phyloP scores from a whole-genome alignment of 2,797 vertebrate species.

The Pseudochromis fuscus region DNA sequence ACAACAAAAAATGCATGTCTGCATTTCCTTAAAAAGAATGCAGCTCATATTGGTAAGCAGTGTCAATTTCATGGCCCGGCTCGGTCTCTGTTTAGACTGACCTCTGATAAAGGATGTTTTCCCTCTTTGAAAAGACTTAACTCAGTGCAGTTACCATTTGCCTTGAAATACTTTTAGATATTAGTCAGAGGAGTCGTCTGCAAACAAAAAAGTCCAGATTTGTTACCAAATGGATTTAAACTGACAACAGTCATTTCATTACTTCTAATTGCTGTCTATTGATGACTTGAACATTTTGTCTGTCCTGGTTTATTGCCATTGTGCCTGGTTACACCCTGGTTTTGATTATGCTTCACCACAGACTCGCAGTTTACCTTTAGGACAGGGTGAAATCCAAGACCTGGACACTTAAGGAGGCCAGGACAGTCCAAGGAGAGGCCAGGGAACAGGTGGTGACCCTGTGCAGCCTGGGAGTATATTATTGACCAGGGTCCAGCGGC shows the following conservation, averaged over 20 bases:
- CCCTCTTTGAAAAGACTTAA: conserved; percentile 35
- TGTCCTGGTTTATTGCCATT: conserved; percentile 57
- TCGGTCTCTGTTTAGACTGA: conserved; percentile 45
- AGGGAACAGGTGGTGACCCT: conserved; percentile 87
- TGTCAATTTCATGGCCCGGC: conserved; percentile 58
- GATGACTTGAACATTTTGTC: conserved; percentile 51
- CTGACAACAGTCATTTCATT: conserved; percentile 12
- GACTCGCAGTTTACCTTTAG: conserved; percentile 47
- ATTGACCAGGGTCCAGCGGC: conserved; percentile 83
- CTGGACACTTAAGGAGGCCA: conserved; percentile 66
- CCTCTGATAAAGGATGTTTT: conserved; percentile 30
- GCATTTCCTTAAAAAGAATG: conserved; percentile 52
- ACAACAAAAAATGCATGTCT: conserved; percentile 53
- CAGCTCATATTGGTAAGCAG: conserved; percentile 47
- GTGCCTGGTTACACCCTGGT: conserved; percentile 32
- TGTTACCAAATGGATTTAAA: conserved; percentile 32
- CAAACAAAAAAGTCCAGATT: conserved; percentile 23
- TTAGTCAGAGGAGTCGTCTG: conserved; percentile 23
- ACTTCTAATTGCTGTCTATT: conserved; percentile 18
- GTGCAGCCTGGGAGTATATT: conserved; percentile 81
- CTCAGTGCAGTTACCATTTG: conserved; percentile 7
- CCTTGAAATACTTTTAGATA: conserved; percentile 18
- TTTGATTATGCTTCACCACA: conserved; percentile 59
- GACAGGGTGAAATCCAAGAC: conserved; percentile 77
- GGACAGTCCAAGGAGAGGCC: conserved; percentile 85